Evolutionary conservation across 2,888 invertebrate species (phyloP), one percentile per base, ranked within the genome.

Genomic region (Taphrorychus bicolor): DNA sequence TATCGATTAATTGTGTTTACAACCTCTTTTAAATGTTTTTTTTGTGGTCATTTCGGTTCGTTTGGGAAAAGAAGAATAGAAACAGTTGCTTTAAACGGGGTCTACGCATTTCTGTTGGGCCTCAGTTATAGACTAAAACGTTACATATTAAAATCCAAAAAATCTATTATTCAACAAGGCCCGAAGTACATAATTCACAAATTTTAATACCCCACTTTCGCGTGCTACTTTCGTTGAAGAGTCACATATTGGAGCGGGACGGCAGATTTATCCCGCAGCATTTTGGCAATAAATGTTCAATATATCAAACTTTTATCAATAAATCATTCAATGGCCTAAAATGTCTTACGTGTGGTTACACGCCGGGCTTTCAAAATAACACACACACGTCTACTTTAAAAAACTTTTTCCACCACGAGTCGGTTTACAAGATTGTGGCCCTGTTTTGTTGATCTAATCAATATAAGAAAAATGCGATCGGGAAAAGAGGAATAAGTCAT

Each of bases 251-350:
- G 18, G 22, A 53, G 19, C 53, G n/a, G 16, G n/a, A n/a, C n/a
- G n/a, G 32, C 32, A 32, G 32, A 32, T 32, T 32, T 32, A 32
- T 32, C 18, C 24, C 9, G 32, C 45, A 49, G 49, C 62, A 56
- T 45, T 48, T 49, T 19, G 21, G 40, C 62, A 56, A 62, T 62
- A 62, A 62, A 62, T 62, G 62, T 62, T 62, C 62, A 56, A 62
- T 62, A 62, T 56, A 62, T 62, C 62, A 56, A 32, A 62, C 49
- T 62, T 56, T 56, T 48, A 19, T 49, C 62, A 40, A 62, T 62
- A 62, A 56, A 62, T 62, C 62, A 62, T 62, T 40, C 22, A 40
- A 14, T 19, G 48, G 32, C 32, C 32, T 48, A 62, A 62, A 62
- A 62, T 45, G 62, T 56, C 21, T 23, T 61, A 61, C 23, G 42